Evolutionary conservation across 2,797 vertebrate species (phyloP).

Genomic region (Aeoliscus strigatus): DNA sequence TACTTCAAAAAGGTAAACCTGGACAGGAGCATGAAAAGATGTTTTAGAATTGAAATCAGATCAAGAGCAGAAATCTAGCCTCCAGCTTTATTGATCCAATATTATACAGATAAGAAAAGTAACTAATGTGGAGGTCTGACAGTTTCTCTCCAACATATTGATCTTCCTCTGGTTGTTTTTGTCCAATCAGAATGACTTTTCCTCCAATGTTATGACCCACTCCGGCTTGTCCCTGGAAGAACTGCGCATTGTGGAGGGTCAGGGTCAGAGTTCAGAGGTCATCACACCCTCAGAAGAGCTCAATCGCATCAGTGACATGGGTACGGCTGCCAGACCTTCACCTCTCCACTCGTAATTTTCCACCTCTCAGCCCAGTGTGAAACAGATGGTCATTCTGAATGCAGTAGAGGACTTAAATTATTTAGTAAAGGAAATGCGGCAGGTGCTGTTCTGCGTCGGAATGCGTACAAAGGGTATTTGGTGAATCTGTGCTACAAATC

Average conservation of each 20-base stretch:
- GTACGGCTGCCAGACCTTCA: conserved; percentile 68
- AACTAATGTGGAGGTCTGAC: too few relatives aligned
- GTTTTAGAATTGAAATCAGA: too few relatives aligned
- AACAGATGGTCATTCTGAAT: conserved; percentile 60
- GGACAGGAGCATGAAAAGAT: too few relatives aligned
- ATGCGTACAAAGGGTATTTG: conserved; percentile 16
- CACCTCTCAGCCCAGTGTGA: conserved; percentile 17
- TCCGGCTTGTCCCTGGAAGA: conserved; percentile 94
- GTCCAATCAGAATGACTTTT: conserved; percentile 81
- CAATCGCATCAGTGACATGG: conserved; percentile 87
- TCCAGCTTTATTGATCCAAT: too few relatives aligned
- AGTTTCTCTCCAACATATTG: too few relatives aligned
- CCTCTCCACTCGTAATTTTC: conserved; percentile 37
- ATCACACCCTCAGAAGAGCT: conserved; percentile 92
- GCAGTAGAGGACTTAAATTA: conserved; percentile 17
- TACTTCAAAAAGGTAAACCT: conserved; percentile 92
- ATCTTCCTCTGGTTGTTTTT: not conserved
- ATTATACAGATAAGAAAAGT: too few relatives aligned
- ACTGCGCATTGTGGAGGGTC: conserved; percentile 94
- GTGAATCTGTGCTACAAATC: conserved; percentile 19
- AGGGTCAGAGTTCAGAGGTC: conserved; percentile 93
- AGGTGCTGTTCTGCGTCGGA: conserved; percentile 25
- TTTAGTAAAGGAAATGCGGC: conserved; percentile 54
- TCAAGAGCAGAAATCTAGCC: too few relatives aligned
- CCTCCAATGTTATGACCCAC: conserved; percentile 82